Percentiles rank a stretch among this genome's conserved stretches.
phyloP scores from a whole-genome alignment of 2,888 invertebrate genomes.

The Drosophila mettleri region DNA sequence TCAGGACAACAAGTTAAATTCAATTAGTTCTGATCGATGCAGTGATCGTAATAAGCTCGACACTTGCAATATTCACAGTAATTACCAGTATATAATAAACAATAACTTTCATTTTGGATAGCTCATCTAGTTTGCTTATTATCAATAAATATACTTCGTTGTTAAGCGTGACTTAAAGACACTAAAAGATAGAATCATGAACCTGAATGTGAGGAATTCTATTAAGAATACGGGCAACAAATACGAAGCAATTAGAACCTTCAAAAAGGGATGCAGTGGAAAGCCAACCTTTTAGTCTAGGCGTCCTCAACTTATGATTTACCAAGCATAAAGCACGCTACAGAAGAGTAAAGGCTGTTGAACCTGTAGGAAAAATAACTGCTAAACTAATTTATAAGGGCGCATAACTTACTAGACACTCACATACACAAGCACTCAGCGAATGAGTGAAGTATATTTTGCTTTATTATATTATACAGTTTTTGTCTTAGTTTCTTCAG shows the following conservation, averaged over 20 bases:
- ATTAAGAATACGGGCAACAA: slow-evolving; percentile 17
- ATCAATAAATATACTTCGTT: no score
- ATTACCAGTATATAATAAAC: no score
- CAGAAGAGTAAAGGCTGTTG: slow-evolving; percentile 21
- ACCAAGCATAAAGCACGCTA: slow-evolving; percentile 5
- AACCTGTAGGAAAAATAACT: slow-evolving; percentile 33
- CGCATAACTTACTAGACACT: slow-evolving; percentile 20
- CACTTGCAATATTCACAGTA: no score
- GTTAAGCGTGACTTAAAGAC: no score
- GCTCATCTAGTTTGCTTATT: no score
- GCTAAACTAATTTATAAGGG: slow-evolving; percentile 46
- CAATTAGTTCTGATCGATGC: no score
- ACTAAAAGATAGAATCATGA: no score
- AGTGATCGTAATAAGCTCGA: no score
- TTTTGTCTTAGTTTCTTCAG: not conserved
- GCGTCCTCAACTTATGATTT: slow-evolving; percentile 43
- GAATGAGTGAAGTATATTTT: not conserved
- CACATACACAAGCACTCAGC: slow-evolving; percentile 7
- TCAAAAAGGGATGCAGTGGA: slow-evolving; percentile 39
- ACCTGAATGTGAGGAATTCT: no score
- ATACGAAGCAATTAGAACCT: slow-evolving; percentile 7
- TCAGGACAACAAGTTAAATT: no score
- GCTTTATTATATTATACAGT: no score
- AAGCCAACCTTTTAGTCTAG: slow-evolving; percentile 10
- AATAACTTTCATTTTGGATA: no score